Evolutionary conservation across 1,140 invertebrate genomes (phyloP).

Genomic region (Macrobrachium nipponense): DNA sequence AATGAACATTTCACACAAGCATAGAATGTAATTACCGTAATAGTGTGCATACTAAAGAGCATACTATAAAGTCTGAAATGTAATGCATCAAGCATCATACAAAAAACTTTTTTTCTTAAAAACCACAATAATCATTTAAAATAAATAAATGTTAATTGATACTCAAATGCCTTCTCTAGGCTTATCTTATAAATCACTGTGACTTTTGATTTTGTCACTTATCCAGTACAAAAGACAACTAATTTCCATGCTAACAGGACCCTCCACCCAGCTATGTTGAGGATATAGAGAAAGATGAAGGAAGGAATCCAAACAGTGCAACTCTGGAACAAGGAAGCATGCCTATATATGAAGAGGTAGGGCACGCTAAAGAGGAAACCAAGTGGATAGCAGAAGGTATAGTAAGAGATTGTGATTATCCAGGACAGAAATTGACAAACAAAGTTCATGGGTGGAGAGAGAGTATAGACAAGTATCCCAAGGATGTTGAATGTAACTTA

Average conservation of each 20-base stretch:
- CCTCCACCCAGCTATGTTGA: background rate
- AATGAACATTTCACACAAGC: too few relatives aligned
- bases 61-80: too few relatives aligned
- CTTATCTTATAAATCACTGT: too few relatives aligned
- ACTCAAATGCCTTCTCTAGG: too few relatives aligned
- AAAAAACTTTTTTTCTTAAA: too few relatives aligned
- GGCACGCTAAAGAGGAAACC: conserved; percentile 21
- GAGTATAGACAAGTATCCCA: conserved; percentile 9
- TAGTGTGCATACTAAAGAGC: too few relatives aligned
- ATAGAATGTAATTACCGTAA: too few relatives aligned
- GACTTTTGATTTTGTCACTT: too few relatives aligned
- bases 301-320: background rate
- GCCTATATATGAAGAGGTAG: background rate
- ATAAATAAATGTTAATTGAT: too few relatives aligned
- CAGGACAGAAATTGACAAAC: conserved; percentile 12
- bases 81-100: too few relatives aligned
- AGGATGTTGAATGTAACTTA: conserved; percentile 11
- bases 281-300: background rate
- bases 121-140: too few relatives aligned
- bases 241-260: conserved; percentile 10
- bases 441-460: background rate
- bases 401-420: conserved; percentile 20
- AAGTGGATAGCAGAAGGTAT: conserved; percentile 12
- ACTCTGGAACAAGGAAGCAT: conserved; percentile 3
- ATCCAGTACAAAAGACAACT: too few relatives aligned